Evolutionary conservation across 1,140 invertebrate species (phyloP), one percentile per base, ranked within the genome.

Genomic region (Thereuonema tuberculata): DNA sequence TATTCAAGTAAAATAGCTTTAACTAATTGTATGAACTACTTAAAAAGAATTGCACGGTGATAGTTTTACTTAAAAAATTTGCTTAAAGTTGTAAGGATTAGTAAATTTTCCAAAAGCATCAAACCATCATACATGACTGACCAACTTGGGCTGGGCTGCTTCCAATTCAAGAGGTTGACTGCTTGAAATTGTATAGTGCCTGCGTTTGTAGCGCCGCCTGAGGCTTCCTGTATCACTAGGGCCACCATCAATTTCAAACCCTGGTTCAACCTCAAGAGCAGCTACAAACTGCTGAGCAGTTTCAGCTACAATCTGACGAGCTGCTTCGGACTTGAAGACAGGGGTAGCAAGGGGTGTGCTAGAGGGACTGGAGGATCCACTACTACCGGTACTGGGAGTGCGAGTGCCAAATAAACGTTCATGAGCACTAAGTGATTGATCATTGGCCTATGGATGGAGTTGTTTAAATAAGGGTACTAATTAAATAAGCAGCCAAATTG

Each of bases 111-210:
- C n/a, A n/a, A n/a, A n/a, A n/a, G n/a, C n/a, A n/a, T n/a, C n/a
- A n/a, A n/a, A n/a, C n/a, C n/a, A n/a, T n/a, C n/a, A 37, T 37
- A 9, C 17, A 5, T 9, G 5, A 26, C 52, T 64, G 52, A 72
- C 72, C 58, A 72, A 31, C 47, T 66, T 69, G 9, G 68, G 59
- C 2, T 20, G 12, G 2, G 46, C 27, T 5, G 70, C 53, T 59
- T 68, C 67, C 43, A 68, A 56, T 21, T 60, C 62, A 48, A 77
- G 64, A 2, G 78, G 80, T 65, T 79, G 72, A 68, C 78, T 81
- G 70, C 80, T 81, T 12, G 89, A 89, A 3, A 92, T 88, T 0
- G 91, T 94, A 69, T 91, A 84, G 72, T 91, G 89, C 56, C 91
- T 77, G 48, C 89, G 75, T 71, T 88, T 89, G 67, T 89, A 62